A percentile compares a stretch with the other conserved stretches of the same genome.
These are phyloP conservation scores for Microplitis manilae DNA, from an alignment of 2,888 invertebrate species.

Conservation along the genomic window DNA sequence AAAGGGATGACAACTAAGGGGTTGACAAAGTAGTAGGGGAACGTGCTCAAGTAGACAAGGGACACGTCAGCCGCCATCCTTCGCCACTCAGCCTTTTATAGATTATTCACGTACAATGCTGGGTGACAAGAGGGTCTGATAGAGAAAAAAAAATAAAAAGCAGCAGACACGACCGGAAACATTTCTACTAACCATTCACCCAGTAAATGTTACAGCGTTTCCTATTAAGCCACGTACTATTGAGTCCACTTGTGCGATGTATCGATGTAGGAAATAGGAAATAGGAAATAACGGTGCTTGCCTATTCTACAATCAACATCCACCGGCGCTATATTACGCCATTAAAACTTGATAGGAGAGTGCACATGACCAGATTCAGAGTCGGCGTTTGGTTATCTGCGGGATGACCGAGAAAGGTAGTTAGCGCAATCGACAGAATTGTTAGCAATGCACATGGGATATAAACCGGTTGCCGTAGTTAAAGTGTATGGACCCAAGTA, in stretches of 20 bases:
- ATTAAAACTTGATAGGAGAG: conserved; percentile 42
- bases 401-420: conserved; percentile 22
- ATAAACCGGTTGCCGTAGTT: conserved; percentile 34
- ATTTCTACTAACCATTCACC: conserved; percentile 15
- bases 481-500: neutral
- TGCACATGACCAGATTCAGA: conserved; percentile 37
- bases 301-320: neutral
- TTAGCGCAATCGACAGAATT: conserved; percentile 41
- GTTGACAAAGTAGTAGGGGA: conserved; percentile 65
- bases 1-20: conserved; percentile 48
- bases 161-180: conserved; percentile 11
- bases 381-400: conserved; percentile 39
- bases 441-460: conserved; percentile 41
- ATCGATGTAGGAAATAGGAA: too few relatives aligned
- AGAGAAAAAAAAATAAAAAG: conserved; percentile 36
- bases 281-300: too few relatives aligned
- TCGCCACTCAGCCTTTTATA: conserved; percentile 69
- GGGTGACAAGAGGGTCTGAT: conserved; percentile 59
- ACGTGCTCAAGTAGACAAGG: conserved; percentile 71
- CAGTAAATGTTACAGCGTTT: too few relatives aligned
- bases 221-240: too few relatives aligned
- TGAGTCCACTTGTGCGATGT: too few relatives aligned
- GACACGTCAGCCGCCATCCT: conserved; percentile 66
- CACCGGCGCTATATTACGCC: conserved; percentile 18
- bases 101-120: conserved; percentile 70